Conservation (phyloP, 1,140 invertebrate species). For the Hydropsyche tenuis region DNA sequence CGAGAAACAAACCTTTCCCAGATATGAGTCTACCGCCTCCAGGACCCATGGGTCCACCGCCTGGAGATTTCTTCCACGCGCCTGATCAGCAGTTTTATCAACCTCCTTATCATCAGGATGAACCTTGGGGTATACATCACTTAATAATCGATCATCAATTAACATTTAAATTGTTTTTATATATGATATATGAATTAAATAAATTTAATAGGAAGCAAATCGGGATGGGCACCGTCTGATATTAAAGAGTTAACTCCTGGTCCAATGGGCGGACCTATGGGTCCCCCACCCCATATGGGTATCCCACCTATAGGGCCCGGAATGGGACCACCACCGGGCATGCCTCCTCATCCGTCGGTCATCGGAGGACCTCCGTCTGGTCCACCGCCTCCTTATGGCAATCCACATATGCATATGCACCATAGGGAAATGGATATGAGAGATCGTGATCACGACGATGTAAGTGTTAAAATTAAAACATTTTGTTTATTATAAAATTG, state of each 20-base stretch:
- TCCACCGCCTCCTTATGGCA: constrained; percentile 52
- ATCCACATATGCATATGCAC: constrained; percentile 43
- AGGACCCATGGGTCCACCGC: constrained; percentile 62
- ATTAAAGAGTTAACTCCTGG: constrained; percentile 70
- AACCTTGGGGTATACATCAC: constrained; percentile 55
- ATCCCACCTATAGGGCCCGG: constrained; percentile 52
- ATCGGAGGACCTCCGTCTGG: constrained; percentile 54
- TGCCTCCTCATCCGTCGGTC: constrained; percentile 52
- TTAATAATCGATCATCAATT: constrained; percentile 13
- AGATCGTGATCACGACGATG: constrained; percentile 55
- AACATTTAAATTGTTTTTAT: neutral
- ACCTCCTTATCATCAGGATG: constrained; percentile 61
- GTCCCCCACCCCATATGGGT: constrained; percentile 51
- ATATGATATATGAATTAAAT: neutral
- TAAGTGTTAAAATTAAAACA: constrained; percentile 52
- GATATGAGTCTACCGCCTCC: constrained; percentile 72
- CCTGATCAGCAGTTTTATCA: constrained; percentile 57
- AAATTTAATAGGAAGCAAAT: constrained; percentile 43
- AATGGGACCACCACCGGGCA: constrained; percentile 34
- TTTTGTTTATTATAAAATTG: constrained; percentile 37
- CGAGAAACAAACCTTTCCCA: constrained; percentile 68
- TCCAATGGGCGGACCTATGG: constrained; percentile 53
- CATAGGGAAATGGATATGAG: constrained; percentile 46
- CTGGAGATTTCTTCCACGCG: constrained; percentile 66
- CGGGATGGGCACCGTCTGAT: constrained; percentile 66